Base-by-base conservation (phyloP, 2,797 vertebrate species). In the Coendou prehensilis region DNA sequence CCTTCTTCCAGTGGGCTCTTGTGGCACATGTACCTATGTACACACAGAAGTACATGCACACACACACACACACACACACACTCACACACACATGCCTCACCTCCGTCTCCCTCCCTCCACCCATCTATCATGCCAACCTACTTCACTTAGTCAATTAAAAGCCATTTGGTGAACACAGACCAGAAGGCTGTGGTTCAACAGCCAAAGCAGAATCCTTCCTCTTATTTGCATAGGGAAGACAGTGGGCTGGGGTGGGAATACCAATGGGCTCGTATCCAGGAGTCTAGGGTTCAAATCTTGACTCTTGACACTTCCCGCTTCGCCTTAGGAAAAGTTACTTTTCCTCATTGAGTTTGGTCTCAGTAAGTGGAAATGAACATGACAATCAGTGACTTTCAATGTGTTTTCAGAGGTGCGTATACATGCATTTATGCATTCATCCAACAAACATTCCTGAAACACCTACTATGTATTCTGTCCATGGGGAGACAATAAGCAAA, bases 31-130 rank as follows among this genome's bases (percentile, higher is more conserved):
- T 13, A 28, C 26, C 11, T 20, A 9, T 9, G 23, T 2, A 6
- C 2, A 33, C 17, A 41, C 20, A 78, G 33, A 50, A 2, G 2
- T 17, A n/a, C 0, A 6, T 13, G 7, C 33, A 59, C 1, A 59
- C 30, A 47, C 33, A 37, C 1, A 3, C 1, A 6, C 30, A n/a
- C 23, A 56, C 1, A 1, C 2, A 1, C 17, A n/a, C 33, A 64
- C 1, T 59, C 37, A 47, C 41, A 56, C 2, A 2, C 1, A 10
- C 30, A n/a, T 2, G 9, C 64, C 26, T 93, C 52, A 18, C 57
- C 7, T 80, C 52, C n/a, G 23, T 45, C 5, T 89, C 52, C 45
- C 75, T 15, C 41, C 81, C 56, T 83, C 61, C 63, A 33, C 8
- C 64, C 75, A 41, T 0, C 18, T 26, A 69, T 13, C 54, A 33